Conservation (phyloP, 2,888 invertebrate genomes). For the Synergus umbraculus region DNA sequence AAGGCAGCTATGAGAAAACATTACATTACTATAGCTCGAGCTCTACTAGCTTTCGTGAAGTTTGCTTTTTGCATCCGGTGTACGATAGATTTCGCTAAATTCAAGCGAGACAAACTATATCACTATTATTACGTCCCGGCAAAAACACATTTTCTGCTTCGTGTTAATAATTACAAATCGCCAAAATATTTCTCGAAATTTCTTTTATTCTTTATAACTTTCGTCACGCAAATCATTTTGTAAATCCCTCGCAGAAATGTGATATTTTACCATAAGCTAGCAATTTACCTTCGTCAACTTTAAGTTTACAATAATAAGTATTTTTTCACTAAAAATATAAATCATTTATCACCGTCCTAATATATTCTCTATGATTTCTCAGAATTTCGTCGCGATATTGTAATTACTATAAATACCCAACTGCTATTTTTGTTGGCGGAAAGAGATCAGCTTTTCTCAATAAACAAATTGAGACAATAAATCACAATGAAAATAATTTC, state of each 20-base stretch:
- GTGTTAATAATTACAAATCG: not conserved
- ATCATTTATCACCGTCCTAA: too few species aligned
- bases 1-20: conserved; percentile 27
- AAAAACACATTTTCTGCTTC: not conserved
- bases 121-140: conserved; percentile 22
- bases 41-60: conserved; percentile 12
- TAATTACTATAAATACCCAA: too few species aligned
- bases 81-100: conserved; percentile 26
- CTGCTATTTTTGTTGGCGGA: not conserved
- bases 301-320: too few species aligned
- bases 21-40: conserved; percentile 15
- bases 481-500: not conserved
- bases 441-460: not conserved
- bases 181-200: not conserved
- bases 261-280: too few species aligned
- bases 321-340: too few species aligned
- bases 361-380: too few species aligned
- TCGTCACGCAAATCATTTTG: not conserved
- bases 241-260: too few species aligned
- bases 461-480: not conserved
- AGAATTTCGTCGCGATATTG: too few species aligned
- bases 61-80: conserved; percentile 33
- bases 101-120: conserved; percentile 21
- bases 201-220: not conserved
- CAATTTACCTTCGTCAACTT: too few species aligned